A percentile compares a stretch with the other conserved stretches of the same genome.
Evolutionary conservation across 2,113 vertebrate genomes (phyloP).

Genomic region (Gallinago paraguaiae): DNA sequence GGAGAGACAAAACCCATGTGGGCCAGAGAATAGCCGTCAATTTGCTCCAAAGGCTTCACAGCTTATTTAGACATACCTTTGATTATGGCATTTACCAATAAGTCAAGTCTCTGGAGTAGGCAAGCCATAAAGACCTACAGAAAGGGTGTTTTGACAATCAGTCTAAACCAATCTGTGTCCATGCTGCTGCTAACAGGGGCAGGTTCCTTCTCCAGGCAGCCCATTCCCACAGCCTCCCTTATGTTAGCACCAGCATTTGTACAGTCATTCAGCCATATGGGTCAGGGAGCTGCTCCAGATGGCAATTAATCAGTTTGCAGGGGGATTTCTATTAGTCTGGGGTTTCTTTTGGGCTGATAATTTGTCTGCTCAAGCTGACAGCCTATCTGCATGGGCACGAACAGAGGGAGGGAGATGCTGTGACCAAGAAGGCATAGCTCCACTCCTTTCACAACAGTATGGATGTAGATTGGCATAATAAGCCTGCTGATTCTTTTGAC

Average conservation of each 20-base stretch:
- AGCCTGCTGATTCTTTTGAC: background rate
- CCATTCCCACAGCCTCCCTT: background rate
- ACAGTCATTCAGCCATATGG: background rate
- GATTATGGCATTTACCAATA: background rate
- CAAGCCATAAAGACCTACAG: background rate
- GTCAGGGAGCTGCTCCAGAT: conserved; percentile 34
- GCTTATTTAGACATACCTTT: background rate
- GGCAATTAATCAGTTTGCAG: conserved; percentile 15
- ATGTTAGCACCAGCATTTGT: background rate
- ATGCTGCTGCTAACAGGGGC: background rate
- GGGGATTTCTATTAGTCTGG: background rate
- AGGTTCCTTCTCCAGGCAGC: background rate
- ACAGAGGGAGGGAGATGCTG: background rate
- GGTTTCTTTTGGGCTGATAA: background rate
- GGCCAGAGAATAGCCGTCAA: background rate
- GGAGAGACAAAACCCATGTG: background rate
- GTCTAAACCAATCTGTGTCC: background rate
- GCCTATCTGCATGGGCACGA: background rate
- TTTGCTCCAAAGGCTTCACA: background rate
- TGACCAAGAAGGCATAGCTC: background rate
- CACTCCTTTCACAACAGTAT: background rate
- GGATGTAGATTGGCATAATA: background rate
- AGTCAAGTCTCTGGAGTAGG: background rate
- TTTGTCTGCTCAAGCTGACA: conserved; percentile 4
- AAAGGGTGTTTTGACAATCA: background rate